Conservation (phyloP, 2,888 invertebrate species). For the Acanthosoma haemorrhoidale region DNA sequence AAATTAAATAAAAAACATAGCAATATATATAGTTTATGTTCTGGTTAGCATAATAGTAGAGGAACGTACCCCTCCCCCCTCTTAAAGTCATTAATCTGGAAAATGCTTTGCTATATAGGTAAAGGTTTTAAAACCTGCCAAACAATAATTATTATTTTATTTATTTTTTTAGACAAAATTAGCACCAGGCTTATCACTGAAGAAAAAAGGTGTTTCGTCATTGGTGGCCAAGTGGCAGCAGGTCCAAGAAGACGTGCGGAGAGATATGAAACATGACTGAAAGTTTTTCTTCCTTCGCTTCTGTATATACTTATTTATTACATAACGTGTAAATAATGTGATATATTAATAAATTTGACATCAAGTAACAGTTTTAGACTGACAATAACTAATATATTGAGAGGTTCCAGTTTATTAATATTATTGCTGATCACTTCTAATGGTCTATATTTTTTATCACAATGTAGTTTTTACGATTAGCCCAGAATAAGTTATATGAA, state of each 20-base stretch:
- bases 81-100: background rate
- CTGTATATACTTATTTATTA: constrained; percentile 21
- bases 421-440: too few species aligned
- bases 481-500: too few species aligned
- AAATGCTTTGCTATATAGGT: background rate
- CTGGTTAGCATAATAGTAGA: too few species aligned
- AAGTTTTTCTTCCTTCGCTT: background rate
- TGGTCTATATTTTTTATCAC: too few species aligned
- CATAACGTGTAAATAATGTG: constrained; percentile 8
- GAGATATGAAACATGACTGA: constrained; percentile 36
- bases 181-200: constrained; percentile 56
- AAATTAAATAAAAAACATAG: too few species aligned
- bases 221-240: constrained; percentile 69
- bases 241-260: constrained; percentile 49
- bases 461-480: too few species aligned
- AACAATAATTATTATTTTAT: background rate
- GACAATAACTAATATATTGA: too few species aligned
- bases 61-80: too few species aligned
- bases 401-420: too few species aligned
- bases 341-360: background rate
- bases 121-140: background rate
- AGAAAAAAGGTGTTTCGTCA: constrained; percentile 63
- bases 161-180: constrained; percentile 52
- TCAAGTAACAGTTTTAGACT: background rate
- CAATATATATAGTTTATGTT: too few species aligned